Conservation (phyloP, 2,797 vertebrate species). For the Centropyge bicolor region DNA sequence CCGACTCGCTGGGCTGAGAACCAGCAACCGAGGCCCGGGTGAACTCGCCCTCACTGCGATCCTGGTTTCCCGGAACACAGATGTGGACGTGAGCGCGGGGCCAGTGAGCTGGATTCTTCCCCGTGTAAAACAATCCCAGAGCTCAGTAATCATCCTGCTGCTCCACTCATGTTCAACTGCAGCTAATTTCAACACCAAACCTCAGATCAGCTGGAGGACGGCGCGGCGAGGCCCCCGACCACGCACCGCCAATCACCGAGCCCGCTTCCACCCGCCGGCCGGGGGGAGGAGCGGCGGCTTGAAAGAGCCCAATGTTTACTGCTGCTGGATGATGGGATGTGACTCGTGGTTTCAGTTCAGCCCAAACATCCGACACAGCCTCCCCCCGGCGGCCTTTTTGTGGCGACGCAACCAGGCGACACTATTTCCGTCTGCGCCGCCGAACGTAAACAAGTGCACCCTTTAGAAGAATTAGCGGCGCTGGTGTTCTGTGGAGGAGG, state of each 20-base stretch:
- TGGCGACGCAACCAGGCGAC: background rate
- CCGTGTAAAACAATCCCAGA: background rate
- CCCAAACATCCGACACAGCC: conserved; percentile 2
- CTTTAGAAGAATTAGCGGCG: background rate
- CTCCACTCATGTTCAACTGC: background rate
- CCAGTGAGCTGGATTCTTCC: background rate
- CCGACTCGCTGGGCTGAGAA: conserved; percentile 15
- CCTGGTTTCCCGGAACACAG: background rate
- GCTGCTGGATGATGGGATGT: background rate
- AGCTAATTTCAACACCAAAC: conserved; percentile 24
- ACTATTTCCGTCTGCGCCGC: background rate
- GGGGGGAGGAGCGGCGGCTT: background rate
- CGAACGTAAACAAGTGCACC: background rate
- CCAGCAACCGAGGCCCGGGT: conserved; percentile 13
- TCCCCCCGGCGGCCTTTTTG: background rate
- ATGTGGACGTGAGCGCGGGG: background rate
- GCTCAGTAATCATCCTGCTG: background rate
- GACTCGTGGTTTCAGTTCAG: background rate
- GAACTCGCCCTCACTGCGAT: background rate
- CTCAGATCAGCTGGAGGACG: conserved; percentile 28
- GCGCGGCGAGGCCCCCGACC: background rate
- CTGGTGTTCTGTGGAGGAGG: background rate
- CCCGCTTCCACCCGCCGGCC: background rate
- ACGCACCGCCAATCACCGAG: background rate
- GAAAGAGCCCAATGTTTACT: conserved; percentile 8